Evolutionary conservation across 2,888 invertebrate genomes (phyloP).

Genomic region (Lasioglossum malachurum): DNA sequence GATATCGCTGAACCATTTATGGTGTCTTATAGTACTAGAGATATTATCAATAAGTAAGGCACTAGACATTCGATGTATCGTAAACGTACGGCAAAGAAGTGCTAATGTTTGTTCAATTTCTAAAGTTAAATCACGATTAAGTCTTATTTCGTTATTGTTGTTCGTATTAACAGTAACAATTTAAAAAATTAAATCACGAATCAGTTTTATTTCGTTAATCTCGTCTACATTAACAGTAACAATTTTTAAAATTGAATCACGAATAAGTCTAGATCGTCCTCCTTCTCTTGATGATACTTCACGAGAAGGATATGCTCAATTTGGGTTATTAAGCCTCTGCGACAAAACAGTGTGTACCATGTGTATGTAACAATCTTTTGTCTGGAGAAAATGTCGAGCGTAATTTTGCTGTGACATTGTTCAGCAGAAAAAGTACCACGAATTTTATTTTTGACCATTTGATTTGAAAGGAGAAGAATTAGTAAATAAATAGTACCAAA

Average conservation of each 20-base stretch:
- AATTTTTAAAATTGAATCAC: neutral
- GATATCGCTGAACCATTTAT: neutral
- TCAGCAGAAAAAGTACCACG: neutral
- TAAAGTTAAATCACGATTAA: neutral
- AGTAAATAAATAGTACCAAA: no score
- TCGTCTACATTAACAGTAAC: neutral
- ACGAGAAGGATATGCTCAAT: neutral
- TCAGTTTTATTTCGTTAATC: neutral
- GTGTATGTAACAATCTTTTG: neutral
- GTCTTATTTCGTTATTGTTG: neutral
- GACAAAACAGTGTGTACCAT: conserved; percentile 1
- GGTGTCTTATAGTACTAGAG: neutral
- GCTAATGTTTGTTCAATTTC: neutral
- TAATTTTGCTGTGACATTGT: neutral
- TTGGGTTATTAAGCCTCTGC: neutral
- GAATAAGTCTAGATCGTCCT: neutral
- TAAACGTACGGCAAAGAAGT: neutral
- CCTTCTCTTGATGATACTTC: neutral
- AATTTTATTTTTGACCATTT: neutral
- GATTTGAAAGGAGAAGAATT: neutral
- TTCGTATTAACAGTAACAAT: no score
- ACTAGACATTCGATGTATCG: neutral
- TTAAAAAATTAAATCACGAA: no score
- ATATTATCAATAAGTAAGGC: neutral
- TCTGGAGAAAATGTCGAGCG: neutral